A percentile compares a stretch with the other conserved stretches of the same genome.
Conservation (phyloP, 2,888 invertebrate genomes). For the Folsomia candida region DNA sequence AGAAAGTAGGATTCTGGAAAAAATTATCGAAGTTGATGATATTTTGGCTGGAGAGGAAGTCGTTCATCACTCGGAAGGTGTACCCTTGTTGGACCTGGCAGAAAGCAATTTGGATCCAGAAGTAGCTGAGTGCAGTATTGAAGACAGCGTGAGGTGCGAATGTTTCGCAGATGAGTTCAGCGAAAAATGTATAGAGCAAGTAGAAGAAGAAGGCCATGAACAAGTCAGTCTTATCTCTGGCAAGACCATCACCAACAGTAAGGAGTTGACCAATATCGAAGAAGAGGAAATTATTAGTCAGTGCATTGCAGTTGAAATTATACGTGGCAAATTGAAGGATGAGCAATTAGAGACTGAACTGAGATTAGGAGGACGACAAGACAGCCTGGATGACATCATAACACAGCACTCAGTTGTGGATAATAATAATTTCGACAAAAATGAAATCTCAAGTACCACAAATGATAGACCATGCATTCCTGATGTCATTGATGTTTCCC, state of each 20-base stretch:
- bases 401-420: not conserved
- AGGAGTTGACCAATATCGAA: not conserved
- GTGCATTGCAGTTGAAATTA: constrained; percentile 15
- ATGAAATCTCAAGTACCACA: too few relatives aligned
- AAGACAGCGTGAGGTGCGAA: constrained; percentile 36
- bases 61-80: not conserved
- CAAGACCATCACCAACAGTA: not conserved
- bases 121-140: not conserved
- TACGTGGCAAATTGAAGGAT: not conserved
- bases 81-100: not conserved
- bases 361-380: constrained; percentile 21
- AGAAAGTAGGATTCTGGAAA: not conserved
- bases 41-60: not conserved
- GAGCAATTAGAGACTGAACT: not conserved
- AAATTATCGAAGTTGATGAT: constrained; percentile 6
- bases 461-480: constrained; percentile 15
- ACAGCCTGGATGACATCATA: not conserved
- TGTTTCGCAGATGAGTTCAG: constrained; percentile 27
- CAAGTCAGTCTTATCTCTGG: not conserved
- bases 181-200: too few relatives aligned
- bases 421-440: not conserved
- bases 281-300: constrained; percentile 21
- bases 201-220: too few relatives aligned
- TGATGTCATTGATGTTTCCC: constrained; percentile 8
- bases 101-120: not conserved